Conservation (phyloP, 2,888 invertebrate genomes). For the Agrochola litura region DNA sequence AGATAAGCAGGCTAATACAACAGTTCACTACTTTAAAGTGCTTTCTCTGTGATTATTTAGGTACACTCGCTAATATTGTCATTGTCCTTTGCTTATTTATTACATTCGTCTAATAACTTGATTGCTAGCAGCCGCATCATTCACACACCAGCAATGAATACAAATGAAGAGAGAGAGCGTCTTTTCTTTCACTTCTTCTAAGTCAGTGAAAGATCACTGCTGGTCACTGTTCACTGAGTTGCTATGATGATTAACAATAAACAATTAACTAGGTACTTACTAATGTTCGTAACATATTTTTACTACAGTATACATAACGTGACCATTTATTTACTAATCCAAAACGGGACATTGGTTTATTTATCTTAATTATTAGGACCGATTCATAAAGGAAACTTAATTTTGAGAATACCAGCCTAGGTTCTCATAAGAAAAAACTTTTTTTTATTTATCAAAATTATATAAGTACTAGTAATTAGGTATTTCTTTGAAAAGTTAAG, state of each 20-base stretch:
- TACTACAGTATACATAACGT: not conserved
- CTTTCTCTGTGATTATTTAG: slow-evolving; percentile 13
- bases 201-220: slow-evolving; percentile 15
- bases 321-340: no score
- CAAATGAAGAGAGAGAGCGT: slow-evolving; percentile 23
- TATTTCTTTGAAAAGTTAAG: no score
- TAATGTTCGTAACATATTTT: not conserved
- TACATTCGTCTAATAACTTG: slow-evolving; percentile 14
- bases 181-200: slow-evolving; percentile 35
- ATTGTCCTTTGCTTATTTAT: not conserved
- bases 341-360: no score
- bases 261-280: not conserved
- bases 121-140: slow-evolving; percentile 4
- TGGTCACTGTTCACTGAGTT: not conserved
- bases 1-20: not conserved
- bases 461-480: no score
- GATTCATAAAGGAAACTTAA: no score
- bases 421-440: no score
- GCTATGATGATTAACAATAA: not conserved
- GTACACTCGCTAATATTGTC: not conserved
- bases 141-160: slow-evolving; percentile 16
- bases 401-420: no score
- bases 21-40: slow-evolving; percentile 8
- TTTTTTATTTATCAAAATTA: no score
- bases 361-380: no score